Conservation (phyloP, 2,113 vertebrate genomes). For the Chaetodon auriga region DNA sequence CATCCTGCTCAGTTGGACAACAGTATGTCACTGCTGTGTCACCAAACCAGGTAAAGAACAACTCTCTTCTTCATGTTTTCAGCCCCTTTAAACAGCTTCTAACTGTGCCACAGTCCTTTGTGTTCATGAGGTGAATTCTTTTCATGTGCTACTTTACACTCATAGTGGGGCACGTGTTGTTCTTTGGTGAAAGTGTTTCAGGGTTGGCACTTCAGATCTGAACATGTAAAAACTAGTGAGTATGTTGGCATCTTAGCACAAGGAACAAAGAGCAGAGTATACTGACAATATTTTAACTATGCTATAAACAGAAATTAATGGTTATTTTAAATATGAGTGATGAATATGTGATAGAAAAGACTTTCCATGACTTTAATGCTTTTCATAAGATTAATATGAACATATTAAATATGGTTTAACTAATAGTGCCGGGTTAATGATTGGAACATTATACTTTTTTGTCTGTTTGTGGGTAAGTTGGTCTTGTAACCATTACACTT, state of each 20-base stretch:
- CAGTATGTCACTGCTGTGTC: constrained; percentile 51
- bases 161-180: neutral
- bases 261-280: neutral
- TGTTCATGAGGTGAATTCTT: neutral
- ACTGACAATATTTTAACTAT: neutral
- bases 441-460: neutral
- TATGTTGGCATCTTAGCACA: constrained; percentile 2
- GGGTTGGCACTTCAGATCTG: neutral
- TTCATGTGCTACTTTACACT: neutral
- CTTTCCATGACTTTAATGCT: neutral
- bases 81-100: constrained; percentile 3
- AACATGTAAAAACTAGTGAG: constrained; percentile 43
- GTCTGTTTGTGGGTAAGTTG: neutral
- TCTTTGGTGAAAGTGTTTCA: neutral
- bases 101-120: neutral
- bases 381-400: neutral
- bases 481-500: neutral
- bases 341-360: neutral
- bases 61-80: constrained; percentile 47
- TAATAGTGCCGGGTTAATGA: neutral
- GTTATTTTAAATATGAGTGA: neutral
- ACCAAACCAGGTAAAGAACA: constrained; percentile 69
- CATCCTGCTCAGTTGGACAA: constrained; percentile 56
- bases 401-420: neutral
- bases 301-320: neutral